Evolutionary conservation across 2,113 vertebrate species (phyloP).

Genomic region (Mustela lutreola): DNA sequence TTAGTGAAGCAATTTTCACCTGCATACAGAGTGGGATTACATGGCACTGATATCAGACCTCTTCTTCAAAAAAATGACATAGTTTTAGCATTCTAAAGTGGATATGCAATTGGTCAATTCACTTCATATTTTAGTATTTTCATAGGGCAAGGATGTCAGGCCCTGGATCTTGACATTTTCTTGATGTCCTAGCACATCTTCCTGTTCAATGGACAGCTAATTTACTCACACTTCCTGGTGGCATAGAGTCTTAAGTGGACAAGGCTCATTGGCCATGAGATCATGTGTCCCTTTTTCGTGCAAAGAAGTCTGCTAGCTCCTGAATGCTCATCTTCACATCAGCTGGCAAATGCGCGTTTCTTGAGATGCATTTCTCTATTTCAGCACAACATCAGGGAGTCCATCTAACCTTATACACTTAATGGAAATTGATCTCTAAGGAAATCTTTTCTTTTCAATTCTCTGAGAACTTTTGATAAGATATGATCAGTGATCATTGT

Average conservation of each 20-base stretch:
- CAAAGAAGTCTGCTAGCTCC: neutral
- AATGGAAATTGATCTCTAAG: constrained; percentile 42
- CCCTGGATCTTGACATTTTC: neutral
- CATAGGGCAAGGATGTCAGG: neutral
- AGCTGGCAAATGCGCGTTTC: neutral
- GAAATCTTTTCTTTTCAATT: neutral
- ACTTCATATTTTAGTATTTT: neutral
- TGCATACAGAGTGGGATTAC: neutral
- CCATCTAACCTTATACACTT: neutral
- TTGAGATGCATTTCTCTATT: neutral
- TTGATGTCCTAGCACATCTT: neutral
- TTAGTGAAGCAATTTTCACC: neutral
- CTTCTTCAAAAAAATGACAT: neutral
- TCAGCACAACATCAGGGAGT: neutral
- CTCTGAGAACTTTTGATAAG: constrained; percentile 43
- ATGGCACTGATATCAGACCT: neutral
- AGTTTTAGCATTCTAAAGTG: neutral
- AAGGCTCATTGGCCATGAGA: neutral
- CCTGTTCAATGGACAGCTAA: neutral
- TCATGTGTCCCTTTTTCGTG: neutral
- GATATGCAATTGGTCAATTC: neutral
- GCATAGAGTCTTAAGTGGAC: neutral
- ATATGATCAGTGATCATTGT: neutral
- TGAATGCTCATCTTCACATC: neutral
- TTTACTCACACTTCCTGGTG: neutral